Conservation (phyloP, 2,797 vertebrate species). For the Centropyge bicolor region DNA sequence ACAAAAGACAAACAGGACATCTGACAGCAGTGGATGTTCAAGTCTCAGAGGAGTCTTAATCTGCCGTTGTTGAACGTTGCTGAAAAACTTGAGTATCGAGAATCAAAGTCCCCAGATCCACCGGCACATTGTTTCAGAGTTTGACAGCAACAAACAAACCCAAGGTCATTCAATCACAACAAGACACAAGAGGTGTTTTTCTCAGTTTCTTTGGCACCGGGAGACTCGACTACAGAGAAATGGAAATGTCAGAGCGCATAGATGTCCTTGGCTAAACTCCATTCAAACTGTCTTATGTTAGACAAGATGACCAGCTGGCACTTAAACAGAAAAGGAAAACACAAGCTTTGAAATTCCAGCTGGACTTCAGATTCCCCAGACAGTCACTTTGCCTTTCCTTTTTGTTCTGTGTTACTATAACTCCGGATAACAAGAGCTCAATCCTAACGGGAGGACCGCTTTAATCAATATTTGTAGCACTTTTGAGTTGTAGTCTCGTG, state of each 20-base stretch:
- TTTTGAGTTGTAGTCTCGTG: conserved; percentile 31
- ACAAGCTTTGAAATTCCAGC: conserved; percentile 42
- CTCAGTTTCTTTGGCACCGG: conserved; percentile 28
- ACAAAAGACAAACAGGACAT: conserved; percentile 36
- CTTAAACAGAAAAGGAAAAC: conserved; percentile 12
- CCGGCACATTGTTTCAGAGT: conserved; percentile 49
- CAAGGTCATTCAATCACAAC: conserved; percentile 69
- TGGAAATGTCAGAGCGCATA: conserved; percentile 35
- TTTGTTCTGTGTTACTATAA: conserved; percentile 12
- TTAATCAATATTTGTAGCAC: conserved; percentile 50
- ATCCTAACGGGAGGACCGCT: conserved; percentile 5
- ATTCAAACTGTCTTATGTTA: conserved; percentile 36
- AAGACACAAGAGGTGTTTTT: conserved; percentile 41
- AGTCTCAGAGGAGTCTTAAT: conserved; percentile 46
- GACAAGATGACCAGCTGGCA: conserved; percentile 50
- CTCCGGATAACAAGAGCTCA: conserved; percentile 31
- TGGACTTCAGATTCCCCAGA: conserved; percentile 37
- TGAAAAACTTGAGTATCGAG: conserved; percentile 34
- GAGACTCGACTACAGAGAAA: conserved; percentile 52
- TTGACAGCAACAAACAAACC: conserved; percentile 66
- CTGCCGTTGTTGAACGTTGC: conserved; percentile 44
- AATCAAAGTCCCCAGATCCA: conserved; percentile 60
- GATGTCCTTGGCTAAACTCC: conserved; percentile 65
- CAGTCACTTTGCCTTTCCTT: conserved; percentile 22
- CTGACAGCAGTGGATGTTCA: conserved; percentile 28